Evolutionary conservation across 37 sponge, comb jelly and placozoan genomes (phyloP).

Genomic region (Mnemiopsis leidyi): DNA sequence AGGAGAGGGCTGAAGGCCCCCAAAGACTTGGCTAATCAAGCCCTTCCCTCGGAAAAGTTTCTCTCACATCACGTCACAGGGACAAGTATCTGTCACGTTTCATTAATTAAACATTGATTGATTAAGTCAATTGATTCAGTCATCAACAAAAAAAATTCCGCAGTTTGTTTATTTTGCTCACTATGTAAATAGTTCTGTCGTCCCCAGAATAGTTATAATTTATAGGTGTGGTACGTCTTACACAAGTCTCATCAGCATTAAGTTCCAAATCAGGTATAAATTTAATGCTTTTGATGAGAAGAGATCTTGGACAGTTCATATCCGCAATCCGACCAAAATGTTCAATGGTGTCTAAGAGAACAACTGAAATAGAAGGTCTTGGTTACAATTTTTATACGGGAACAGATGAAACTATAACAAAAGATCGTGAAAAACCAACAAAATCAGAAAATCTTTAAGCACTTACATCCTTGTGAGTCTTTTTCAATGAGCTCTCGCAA

Average conservation of each 20-base stretch:
- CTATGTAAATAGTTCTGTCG: conserved; percentile 52
- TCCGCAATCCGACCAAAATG: conserved; percentile 1
- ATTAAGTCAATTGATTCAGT: too few species aligned
- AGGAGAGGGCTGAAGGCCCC: too few species aligned
- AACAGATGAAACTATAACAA: too few species aligned
- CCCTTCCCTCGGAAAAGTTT: too few species aligned
- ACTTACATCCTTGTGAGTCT: conserved; percentile 37
- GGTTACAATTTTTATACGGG: too few species aligned
- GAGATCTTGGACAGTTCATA: background rate
- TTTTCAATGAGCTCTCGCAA: background rate
- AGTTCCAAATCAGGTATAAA: conserved; percentile 32
- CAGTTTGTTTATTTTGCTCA: too few species aligned
- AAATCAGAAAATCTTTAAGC: background rate
- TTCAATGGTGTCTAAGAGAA: background rate
- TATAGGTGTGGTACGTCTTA: conserved; percentile 16
- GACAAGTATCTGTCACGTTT: too few species aligned
- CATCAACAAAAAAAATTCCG: too few species aligned
- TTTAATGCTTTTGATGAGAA: conserved; percentile 13
- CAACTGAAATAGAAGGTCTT: conserved; percentile 39
- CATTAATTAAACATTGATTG: too few species aligned
- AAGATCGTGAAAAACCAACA: background rate
- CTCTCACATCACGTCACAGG: too few species aligned
- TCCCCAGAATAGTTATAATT: conserved; percentile 26
- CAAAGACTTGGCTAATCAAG: too few species aligned
- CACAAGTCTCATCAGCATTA: background rate